These are phyloP conservation scores for Amphiprion ocellaris DNA, from an alignment of 2,113 vertebrate genomes.

Conservation along the genomic window DNA sequence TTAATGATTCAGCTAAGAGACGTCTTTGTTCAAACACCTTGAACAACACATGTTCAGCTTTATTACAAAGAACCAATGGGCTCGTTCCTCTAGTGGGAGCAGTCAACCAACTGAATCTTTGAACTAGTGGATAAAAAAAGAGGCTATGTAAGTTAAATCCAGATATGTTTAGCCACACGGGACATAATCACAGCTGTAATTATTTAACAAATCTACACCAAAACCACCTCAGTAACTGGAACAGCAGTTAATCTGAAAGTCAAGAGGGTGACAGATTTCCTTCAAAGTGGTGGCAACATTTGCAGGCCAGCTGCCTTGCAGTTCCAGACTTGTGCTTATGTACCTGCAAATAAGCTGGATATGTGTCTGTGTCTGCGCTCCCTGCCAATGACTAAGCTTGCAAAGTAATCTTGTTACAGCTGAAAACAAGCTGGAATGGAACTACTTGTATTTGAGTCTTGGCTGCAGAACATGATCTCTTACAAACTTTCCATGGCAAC, in stretches of 20 bases:
- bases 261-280: neutral
- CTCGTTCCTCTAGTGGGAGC: too few relatives aligned
- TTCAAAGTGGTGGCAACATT: slow-evolving; percentile 8
- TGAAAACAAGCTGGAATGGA: slow-evolving; percentile 31
- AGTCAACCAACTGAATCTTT: neutral
- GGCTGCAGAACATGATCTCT: slow-evolving; percentile 41
- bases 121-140: neutral
- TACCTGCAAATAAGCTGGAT: slow-evolving; percentile 50
- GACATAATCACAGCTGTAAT: neutral
- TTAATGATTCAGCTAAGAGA: neutral
- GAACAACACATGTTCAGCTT: neutral
- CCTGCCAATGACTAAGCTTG: slow-evolving; percentile 48
- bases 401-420: slow-evolving; percentile 53
- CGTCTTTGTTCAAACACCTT: neutral
- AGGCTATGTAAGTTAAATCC: neutral
- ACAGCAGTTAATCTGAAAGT: neutral
- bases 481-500: slow-evolving; percentile 40
- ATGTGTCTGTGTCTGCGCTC: slow-evolving; percentile 24
- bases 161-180: neutral
- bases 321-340: slow-evolving; percentile 26
- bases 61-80: too few relatives aligned
- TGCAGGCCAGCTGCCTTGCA: slow-evolving; percentile 4
- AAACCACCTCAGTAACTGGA: neutral
- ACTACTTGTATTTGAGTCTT: slow-evolving; percentile 34
- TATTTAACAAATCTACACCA: neutral